A percentile compares a stretch with the other conserved stretches of the same genome.
Evolutionary conservation across 2,113 vertebrate genomes (phyloP).

Genomic region (Helogale parvula): DNA sequence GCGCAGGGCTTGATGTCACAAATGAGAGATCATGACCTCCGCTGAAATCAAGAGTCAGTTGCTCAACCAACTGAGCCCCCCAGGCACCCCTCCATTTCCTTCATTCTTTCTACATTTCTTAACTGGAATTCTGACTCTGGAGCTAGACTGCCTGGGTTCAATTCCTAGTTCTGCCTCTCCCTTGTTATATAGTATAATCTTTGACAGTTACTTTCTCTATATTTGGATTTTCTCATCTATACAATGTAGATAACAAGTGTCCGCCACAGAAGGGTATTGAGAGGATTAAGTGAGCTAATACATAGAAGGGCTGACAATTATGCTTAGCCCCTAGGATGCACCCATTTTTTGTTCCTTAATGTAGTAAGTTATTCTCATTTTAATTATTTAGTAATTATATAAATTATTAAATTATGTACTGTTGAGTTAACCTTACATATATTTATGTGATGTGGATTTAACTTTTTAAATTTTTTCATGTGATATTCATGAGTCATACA

Average conservation of each 20-base stretch:
- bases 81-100: background rate
- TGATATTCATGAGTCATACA: slow-evolving; percentile 35
- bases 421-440: background rate
- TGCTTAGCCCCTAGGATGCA: background rate
- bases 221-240: background rate
- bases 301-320: background rate
- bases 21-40: no score
- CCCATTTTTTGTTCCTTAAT: background rate
- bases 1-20: no score
- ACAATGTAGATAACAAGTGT: background rate
- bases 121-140: background rate
- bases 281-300: background rate
- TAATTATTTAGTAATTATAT: background rate
- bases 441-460: slow-evolving; percentile 37
- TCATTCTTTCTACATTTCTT: background rate
- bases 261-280: background rate
- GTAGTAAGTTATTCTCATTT: background rate
- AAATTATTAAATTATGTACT: background rate
- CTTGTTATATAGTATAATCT: background rate
- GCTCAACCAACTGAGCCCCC: no score
- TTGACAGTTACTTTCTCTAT: background rate
- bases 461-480: slow-evolving; percentile 33
- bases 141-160: background rate
- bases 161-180: background rate
- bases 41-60: no score